These are phyloP conservation scores for Norana najaformis DNA, from an alignment of 2,888 invertebrate species.

Conservation along the genomic window DNA sequence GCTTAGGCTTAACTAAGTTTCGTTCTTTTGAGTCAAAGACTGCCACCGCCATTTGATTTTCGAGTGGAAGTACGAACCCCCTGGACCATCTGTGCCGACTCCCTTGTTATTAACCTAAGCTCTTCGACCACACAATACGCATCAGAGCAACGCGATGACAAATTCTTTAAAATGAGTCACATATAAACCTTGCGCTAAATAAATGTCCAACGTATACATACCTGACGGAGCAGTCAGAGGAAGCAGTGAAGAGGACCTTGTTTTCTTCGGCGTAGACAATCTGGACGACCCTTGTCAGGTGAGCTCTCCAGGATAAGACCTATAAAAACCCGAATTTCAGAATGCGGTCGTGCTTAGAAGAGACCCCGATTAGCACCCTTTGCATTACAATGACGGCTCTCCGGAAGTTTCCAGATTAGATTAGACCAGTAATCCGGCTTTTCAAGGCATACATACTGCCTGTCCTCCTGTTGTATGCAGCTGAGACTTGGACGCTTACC, in stretches of 20 bases:
- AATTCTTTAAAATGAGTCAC: too few species aligned
- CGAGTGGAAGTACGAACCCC: not conserved
- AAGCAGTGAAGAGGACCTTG: slow-evolving; percentile 56
- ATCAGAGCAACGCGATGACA: too few species aligned
- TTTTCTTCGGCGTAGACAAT: slow-evolving; percentile 51
- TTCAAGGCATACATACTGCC: too few species aligned
- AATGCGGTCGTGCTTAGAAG: too few species aligned
- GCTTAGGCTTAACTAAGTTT: not conserved
- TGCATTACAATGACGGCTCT: too few species aligned
- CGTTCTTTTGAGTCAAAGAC: not conserved
- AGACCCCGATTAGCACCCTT: too few species aligned
- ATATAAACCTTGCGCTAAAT: not conserved
- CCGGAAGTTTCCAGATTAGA: too few species aligned
- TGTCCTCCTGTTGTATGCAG: too few species aligned
- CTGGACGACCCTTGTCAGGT: slow-evolving; percentile 54
- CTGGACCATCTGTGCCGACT: not conserved
- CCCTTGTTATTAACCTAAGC: not conserved
- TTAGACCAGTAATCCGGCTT: too few species aligned
- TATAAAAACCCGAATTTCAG: slow-evolving; percentile 47
- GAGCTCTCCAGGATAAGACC: slow-evolving; percentile 58
- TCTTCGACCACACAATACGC: not conserved
- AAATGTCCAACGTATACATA: slow-evolving; percentile 40
- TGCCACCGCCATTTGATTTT: not conserved
- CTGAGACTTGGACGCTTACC: too few species aligned
- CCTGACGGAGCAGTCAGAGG: slow-evolving; percentile 60